phyloP scores from a whole-genome alignment of 2,888 invertebrate species.

The Chirona hameri region DNA sequence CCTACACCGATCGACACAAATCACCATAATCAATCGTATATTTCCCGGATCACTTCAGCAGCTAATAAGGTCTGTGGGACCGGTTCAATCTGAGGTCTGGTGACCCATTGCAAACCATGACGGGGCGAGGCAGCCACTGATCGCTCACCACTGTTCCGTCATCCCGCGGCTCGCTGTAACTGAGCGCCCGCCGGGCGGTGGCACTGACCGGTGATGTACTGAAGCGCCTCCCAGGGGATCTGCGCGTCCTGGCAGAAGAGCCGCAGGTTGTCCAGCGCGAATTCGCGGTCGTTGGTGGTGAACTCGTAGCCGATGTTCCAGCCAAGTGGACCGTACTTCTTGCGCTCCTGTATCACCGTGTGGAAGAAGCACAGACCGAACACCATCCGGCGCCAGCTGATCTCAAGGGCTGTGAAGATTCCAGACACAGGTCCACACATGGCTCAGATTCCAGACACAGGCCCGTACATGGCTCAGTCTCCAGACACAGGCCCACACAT shows the following conservation, averaged over 20 bases:
- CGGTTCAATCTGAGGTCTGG: too few relatives aligned
- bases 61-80: too few relatives aligned
- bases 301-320: conserved; percentile 54
- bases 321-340: conserved; percentile 52
- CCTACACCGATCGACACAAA: too few relatives aligned
- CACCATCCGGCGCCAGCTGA: conserved; percentile 49
- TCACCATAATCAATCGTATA: too few relatives aligned
- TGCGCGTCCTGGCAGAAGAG: conserved; percentile 67
- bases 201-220: conserved; percentile 53
- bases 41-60: too few relatives aligned
- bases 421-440: conserved; percentile 42
- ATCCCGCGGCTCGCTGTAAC: too few relatives aligned
- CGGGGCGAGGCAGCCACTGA: too few relatives aligned
- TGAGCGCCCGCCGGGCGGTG: too few relatives aligned
- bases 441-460: conserved; percentile 44
- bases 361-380: conserved; percentile 54
- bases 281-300: conserved; percentile 53
- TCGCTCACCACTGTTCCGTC: too few relatives aligned
- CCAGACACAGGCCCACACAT: too few relatives aligned
- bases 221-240: conserved; percentile 48
- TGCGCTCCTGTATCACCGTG: conserved; percentile 50
- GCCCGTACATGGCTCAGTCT: background rate
- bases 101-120: too few relatives aligned
- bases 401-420: conserved; percentile 48
- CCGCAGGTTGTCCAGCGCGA: conserved; percentile 50